Conservation (phyloP, 2,888 invertebrate species). For the Achlya flavicornis region DNA sequence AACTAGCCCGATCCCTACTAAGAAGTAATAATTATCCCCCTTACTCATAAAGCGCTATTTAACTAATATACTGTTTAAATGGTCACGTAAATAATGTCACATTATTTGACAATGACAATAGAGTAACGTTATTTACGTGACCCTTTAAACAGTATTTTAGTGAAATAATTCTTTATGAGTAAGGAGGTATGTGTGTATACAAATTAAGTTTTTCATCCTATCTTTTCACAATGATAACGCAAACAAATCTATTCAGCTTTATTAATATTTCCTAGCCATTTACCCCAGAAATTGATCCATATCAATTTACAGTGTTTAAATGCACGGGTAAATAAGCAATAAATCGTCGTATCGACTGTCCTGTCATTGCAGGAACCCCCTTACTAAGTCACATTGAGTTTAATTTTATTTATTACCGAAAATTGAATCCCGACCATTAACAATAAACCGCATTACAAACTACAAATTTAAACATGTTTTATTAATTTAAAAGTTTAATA, state of each 20-base stretch:
- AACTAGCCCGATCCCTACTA: too few species aligned
- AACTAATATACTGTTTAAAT: too few species aligned
- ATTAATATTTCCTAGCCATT: slow-evolving; percentile 55
- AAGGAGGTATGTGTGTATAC: not conserved
- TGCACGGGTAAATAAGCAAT: slow-evolving; percentile 46
- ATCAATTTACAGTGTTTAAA: slow-evolving; percentile 38
- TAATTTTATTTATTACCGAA: slow-evolving; percentile 52
- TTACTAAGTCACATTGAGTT: slow-evolving; percentile 50
- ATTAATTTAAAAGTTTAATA: not conserved
- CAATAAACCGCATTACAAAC: slow-evolving; percentile 24
- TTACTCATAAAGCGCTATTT: too few species aligned
- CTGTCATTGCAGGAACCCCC: slow-evolving; percentile 50
- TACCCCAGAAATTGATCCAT: slow-evolving; percentile 37
- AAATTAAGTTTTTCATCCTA: not conserved
- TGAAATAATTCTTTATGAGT: too few species aligned
- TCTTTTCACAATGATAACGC: not conserved
- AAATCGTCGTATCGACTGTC: slow-evolving; percentile 52
- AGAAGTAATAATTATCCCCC: too few species aligned
- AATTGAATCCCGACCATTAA: slow-evolving; percentile 29
- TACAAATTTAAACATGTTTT: not conserved
- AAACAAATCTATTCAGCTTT: not conserved
- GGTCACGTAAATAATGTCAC: too few species aligned
- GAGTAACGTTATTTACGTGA: too few species aligned
- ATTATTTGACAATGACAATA: too few species aligned
- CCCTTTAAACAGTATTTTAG: too few species aligned